Base-by-base conservation (phyloP, 2,888 invertebrate species). In the Tinea trinotella region DNA sequence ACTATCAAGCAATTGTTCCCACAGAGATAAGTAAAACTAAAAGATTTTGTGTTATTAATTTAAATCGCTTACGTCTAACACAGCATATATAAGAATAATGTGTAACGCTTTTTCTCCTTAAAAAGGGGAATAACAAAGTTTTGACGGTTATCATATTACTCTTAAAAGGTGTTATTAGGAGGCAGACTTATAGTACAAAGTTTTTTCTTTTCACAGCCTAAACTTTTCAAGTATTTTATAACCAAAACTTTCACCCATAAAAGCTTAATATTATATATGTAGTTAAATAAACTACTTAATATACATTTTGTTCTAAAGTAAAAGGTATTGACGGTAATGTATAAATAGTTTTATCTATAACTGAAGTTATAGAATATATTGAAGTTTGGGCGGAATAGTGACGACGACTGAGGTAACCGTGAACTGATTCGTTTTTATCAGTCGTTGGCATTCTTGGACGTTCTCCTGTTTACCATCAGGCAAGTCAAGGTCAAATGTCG, bases 151-250 rank as follows among this genome's bases (percentile, higher is more conserved):
- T 40, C 15, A 15, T 40, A 12, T 40, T 40, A 15, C 13, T 7
- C 40, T 40, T 40, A 40, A 40, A 40, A 40, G 40, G 40, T 40
- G 40, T 40, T 40, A 12, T 40, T 40, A 40, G n/a, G 15, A 40
- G 13, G 15, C 40, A 15, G 15, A 40, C 40, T 40, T 40, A 40
- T 40, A 40, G 40, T 40, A 40, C 3, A 40, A 40, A 40, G 40
- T 40, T 40, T 13, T 40, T 12, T 40, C 2, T 12, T 40, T 40
- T 40, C 7, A 40, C 12, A 40, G 15, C 15, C 40, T 40, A 40
- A 40, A 40, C 40, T 40, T 40, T 30, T 30, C 30, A 30, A 30
- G 30, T 30, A 30, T 30, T 30, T 30, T n/a, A 30, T 7, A 30
- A 30, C n/a, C 30, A 30, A 10, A 30, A 30, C 9, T 30, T 30